Evolutionary conservation across 2,888 invertebrate genomes (phyloP), one percentile per base, ranked within the genome.

Genomic region (Hypselothyrea guttata): DNA sequence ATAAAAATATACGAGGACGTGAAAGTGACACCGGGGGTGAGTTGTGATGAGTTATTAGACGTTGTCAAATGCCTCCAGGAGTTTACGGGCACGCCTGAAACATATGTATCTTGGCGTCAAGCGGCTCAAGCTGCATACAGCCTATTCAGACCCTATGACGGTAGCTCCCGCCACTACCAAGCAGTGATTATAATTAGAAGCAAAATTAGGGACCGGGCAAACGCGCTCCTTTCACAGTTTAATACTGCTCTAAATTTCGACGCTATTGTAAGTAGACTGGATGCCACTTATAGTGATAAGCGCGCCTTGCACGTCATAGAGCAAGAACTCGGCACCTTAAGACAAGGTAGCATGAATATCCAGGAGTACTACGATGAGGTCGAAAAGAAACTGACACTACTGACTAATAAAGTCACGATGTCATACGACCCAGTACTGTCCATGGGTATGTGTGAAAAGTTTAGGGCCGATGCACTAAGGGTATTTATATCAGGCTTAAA

Each of bases 231-330:
- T 11, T n/a, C 34, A 3, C 31, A 12, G 7, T 51, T 51, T 11
- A 13, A 8, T 7, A 51, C 34, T 2, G 41, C 11, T 1, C 12
- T 42, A 9, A 51, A 51, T 11, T 34, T 41, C 16, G 35, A 42
- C 13, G 51, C 51, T 2, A 51, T 51, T 15, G 33, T 49, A 31
- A 33, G 12, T 33, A 13, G 49, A 2, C 33, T 49, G 1, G 40
- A 49, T 13, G 40, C 40, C 12, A 33, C 41, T 11, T 49, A 41
- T 12, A 41, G 40, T 7, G 28, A 22, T 22, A 22, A 5, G 22
- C 22, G 22, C 28, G 40, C 49, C 1, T 33, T 49, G 7, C 41
- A 49, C 4, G 31, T 49, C 18, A 49, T 37, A 3, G 48, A 48
- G 16, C 37, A 47, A 9, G 37, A 47, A 13, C 7, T 37, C 12